Conservation (phyloP, 1,140 invertebrate species). For the Drosophila funebris region DNA sequence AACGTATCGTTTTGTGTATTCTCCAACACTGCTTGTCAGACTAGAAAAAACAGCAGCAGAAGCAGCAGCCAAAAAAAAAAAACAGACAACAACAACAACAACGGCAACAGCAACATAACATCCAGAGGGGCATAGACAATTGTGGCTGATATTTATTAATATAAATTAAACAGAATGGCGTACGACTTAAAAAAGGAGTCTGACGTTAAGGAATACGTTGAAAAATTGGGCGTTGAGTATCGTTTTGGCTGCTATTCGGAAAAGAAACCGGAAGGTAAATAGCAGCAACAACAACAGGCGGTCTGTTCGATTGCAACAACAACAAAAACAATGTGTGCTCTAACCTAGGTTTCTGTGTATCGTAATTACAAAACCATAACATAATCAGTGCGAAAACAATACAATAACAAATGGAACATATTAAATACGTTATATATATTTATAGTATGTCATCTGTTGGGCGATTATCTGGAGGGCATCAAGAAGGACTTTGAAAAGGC, state of each 20-base stretch:
- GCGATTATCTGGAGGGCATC: slow-evolving; percentile 93
- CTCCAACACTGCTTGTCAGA: slow-evolving; percentile 36
- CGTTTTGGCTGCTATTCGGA: slow-evolving; percentile 94
- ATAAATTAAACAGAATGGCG: slow-evolving; percentile 83
- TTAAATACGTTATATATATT: not conserved
- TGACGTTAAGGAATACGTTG: slow-evolving; percentile 93
- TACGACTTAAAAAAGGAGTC: slow-evolving; percentile 92
- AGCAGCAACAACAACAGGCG: slow-evolving; percentile 36
- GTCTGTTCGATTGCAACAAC: slow-evolving; percentile 13
- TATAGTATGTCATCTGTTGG: slow-evolving; percentile 94
- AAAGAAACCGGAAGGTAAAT: slow-evolving; percentile 90
- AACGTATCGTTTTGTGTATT: not conserved
- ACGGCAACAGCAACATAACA: slow-evolving; percentile 31
- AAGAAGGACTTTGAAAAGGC: slow-evolving; percentile 92
- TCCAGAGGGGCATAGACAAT: slow-evolving; percentile 25
- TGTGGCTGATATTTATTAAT: slow-evolving; percentile 21
- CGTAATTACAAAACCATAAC: slow-evolving; percentile 55
- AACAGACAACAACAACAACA: slow-evolving; percentile 24
- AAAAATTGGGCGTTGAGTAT: slow-evolving; percentile 96
- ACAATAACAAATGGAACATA: not conserved
- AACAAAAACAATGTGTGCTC: slow-evolving; percentile 36
- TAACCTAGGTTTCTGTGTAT: slow-evolving; percentile 57
- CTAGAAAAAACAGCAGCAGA: slow-evolving; percentile 6
- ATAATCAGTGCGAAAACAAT: not conserved
- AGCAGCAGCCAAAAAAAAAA: slow-evolving; percentile 24